phyloP scores from a whole-genome alignment of 1,140 invertebrate species.

The Chrysomallon squamiferum region DNA sequence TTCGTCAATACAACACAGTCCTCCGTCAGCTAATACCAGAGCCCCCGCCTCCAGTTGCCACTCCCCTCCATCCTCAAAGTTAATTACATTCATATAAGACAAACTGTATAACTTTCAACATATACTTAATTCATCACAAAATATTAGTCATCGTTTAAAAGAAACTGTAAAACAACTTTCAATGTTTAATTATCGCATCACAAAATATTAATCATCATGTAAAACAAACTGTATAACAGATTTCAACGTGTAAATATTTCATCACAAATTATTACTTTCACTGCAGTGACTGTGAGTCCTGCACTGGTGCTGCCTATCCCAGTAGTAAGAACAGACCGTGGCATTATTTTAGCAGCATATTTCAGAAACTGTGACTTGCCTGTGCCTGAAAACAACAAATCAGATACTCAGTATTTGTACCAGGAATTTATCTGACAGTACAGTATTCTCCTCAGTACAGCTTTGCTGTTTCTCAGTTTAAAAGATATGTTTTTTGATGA shows the following conservation, averaged over 20 bases:
- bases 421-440: background rate
- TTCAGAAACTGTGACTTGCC: slow-evolving; percentile 90
- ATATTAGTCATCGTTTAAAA: too few relatives aligned
- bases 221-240: too few relatives aligned
- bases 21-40: slow-evolving; percentile 61
- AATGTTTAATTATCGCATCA: too few relatives aligned
- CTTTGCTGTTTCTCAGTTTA: too few relatives aligned
- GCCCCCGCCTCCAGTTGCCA: slow-evolving; percentile 64
- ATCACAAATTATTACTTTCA: slow-evolving; percentile 69
- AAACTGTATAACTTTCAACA: too few relatives aligned
- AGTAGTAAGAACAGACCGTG: slow-evolving; percentile 83
- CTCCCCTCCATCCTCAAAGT: slow-evolving; percentile 53
- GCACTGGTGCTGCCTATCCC: slow-evolving; percentile 85
- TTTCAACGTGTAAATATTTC: too few relatives aligned
- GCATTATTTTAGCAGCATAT: slow-evolving; percentile 76
- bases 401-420: background rate
- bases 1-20: slow-evolving; percentile 63
- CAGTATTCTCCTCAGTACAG: background rate
- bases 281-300: slow-evolving; percentile 86
- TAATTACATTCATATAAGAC: background rate
- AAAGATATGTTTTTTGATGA: too few relatives aligned
- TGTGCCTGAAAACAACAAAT: slow-evolving; percentile 63
- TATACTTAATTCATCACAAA: too few relatives aligned
- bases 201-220: too few relatives aligned
- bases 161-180: too few relatives aligned